These are phyloP conservation scores for Apostichopus parvimensis DNA, from an alignment of 35 echinoderm and acorn worm genomes.

Conservation along the genomic window DNA sequence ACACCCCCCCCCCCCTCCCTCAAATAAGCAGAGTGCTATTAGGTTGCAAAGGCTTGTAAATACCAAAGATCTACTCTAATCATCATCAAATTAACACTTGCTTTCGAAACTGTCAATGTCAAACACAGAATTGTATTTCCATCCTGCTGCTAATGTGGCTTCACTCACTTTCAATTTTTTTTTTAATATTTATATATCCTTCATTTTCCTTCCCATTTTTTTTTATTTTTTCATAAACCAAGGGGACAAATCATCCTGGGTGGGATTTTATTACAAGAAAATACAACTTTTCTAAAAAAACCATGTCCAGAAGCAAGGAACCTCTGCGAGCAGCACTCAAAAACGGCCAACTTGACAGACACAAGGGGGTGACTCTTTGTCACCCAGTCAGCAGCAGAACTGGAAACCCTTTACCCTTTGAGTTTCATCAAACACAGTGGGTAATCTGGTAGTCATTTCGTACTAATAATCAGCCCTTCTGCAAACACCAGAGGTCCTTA, in stretches of 20 bases:
- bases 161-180: too few species aligned
- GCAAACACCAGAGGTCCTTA: constrained; percentile 11
- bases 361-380: neutral
- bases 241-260: neutral
- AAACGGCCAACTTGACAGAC: neutral
- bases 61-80: too few species aligned
- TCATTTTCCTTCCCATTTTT: too few species aligned
- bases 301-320: neutral
- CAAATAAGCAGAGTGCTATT: too few species aligned
- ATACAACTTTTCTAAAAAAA: neutral
- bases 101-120: too few species aligned
- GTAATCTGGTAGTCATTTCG: constrained; percentile 29
- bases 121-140: too few species aligned
- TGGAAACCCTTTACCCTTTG: constrained; percentile 14
- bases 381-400: neutral
- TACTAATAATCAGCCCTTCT: neutral
- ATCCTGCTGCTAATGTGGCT: too few species aligned
- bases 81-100: too few species aligned
- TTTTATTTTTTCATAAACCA: too few species aligned
- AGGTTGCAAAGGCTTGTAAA: too few species aligned
- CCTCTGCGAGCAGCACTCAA: neutral
- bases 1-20: too few species aligned
- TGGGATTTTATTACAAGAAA: neutral
- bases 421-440: constrained; percentile 35
- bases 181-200: too few species aligned